Base-by-base conservation (phyloP, 2,888 invertebrate species). In the Pherbina coryleti region DNA sequence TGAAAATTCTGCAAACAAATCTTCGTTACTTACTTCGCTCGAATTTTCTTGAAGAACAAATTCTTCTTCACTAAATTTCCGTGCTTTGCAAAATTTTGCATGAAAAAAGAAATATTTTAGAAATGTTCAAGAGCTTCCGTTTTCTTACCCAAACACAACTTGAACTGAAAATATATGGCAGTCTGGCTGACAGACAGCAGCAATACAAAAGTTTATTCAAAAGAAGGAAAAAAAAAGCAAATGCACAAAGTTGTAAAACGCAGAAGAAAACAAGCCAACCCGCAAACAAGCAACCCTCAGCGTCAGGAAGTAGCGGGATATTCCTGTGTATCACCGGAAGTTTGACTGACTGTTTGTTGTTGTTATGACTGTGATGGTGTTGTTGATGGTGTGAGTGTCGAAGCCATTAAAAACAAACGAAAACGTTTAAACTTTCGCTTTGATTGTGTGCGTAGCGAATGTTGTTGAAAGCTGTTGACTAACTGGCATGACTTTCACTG, bases 361-460 rank as follows among this genome's bases (percentile, higher is more conserved):
- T 55, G 55, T 25, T 55, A 19, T 55, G 60, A 28, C 22, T 19
- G 60, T 60, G 25, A 14, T 22, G 3, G 14, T 25, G 11, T 60
- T 60, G 60, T 60, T 25, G 28, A 44, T 44, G 44, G 44, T 44
- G 44, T 44, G 44, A 44, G 55, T n/a, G 22, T 22, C 8, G 22
- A 75, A 17, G 37, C 71, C 57, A 82, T 83, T 82, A 83, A 80
- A 79, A 82, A 82, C 82, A 84, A 84, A 83, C 81, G 82, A 76
- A 79, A 79, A 73, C 83, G 79, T 82, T 83, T 82, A 81, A 14
- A 78, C 77, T 76, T 78, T 81, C 79, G 73, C 71, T 79, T 78
- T 78, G 74, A 55, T 25, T 77, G 76, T 76, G 76, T 76, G 73
- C 79, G 76, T 77, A 77, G 66, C 55, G 77, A 79, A 66, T 22